Base-by-base conservation (phyloP, 2,888 invertebrate genomes). In the Ditula angustiorana region DNA sequence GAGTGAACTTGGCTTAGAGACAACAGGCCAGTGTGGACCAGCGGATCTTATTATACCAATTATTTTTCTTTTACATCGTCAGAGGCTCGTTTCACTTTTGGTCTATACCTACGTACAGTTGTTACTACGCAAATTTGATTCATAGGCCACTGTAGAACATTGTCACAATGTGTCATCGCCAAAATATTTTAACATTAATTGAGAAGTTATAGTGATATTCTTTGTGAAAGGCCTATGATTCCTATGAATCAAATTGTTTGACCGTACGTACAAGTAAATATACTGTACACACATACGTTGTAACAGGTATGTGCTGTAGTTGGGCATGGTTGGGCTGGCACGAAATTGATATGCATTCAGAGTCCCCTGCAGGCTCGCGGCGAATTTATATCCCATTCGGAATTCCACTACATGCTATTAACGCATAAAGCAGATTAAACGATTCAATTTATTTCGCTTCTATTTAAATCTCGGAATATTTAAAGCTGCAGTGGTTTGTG, bases 361-460 rank as follows among this genome's bases (percentile, higher is more conserved):
- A 55, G 56, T 56, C 62, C 37, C 10, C 62, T 47, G 62, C 62
- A 62, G 62, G 62, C 62, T 30, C 16, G 49, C 62, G 28, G 26
- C 24, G 41, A 57, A 63, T 57, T 63, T 63, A 63, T 57, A 50
- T 16, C 56, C 61, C 49, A 26, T 41, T 37, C 56, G 30, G 44
- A 50, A 57, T 63, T 41, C 44, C 57, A 56, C 49, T 57, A 50
- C 63, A 57, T 23, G 63, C 63, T 63, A 63, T 63, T 63, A 63
- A 57, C 57, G 41, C 57, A 50, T 57, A 57, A 57, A 63, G 41
- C 57, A 57, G 63, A 63, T 63, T 63, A 63, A 63, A 63, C 63
- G 56, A 50, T 57, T 50, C 50, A 57, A 57, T 63, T 62, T 62
- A 19, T 63, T 63, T 57, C 41, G 41, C 24, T 24, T 33, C 41